Percentiles rank a stretch among this genome's conserved stretches.
Evolutionary conservation across 2,888 invertebrate species (phyloP).

Genomic region (Acanthosepion esculentum): DNA sequence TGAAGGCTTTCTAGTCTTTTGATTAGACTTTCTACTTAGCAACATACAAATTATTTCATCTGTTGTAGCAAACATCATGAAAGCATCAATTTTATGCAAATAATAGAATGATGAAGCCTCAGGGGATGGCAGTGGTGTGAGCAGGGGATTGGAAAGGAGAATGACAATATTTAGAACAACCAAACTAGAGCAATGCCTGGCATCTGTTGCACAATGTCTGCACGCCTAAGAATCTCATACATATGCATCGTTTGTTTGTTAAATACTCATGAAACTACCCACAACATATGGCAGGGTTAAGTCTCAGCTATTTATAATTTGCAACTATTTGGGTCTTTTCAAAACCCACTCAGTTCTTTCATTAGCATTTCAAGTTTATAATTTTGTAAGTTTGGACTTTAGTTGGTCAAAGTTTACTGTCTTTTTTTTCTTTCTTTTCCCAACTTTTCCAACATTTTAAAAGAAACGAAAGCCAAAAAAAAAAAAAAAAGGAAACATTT

Average conservation of each 20-base stretch:
- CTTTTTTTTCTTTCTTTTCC: too few relatives aligned
- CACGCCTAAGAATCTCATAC: background rate
- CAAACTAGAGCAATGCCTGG: background rate
- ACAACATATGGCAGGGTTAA: background rate
- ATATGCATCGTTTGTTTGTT: background rate
- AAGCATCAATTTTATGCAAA: background rate
- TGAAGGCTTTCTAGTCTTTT: too few relatives aligned
- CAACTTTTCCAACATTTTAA: too few relatives aligned
- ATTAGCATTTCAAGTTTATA: background rate
- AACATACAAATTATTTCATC: background rate
- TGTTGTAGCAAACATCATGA: background rate
- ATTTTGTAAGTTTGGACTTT: too few relatives aligned
- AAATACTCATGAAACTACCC: background rate
- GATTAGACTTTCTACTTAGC: too few relatives aligned
- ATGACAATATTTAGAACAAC: background rate
- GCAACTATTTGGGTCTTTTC: background rate
- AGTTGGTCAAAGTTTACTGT: too few relatives aligned
- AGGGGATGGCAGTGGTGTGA: background rate
- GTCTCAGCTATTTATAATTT: background rate
- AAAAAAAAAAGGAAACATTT: too few relatives aligned
- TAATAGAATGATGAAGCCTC: background rate
- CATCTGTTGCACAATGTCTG: background rate
- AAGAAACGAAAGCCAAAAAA: too few relatives aligned
- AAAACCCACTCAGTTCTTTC: background rate
- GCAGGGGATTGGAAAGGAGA: background rate